Conservation (phyloP, 92 coral and sea anemone genomes). For the Plumapathes pennacea region DNA sequence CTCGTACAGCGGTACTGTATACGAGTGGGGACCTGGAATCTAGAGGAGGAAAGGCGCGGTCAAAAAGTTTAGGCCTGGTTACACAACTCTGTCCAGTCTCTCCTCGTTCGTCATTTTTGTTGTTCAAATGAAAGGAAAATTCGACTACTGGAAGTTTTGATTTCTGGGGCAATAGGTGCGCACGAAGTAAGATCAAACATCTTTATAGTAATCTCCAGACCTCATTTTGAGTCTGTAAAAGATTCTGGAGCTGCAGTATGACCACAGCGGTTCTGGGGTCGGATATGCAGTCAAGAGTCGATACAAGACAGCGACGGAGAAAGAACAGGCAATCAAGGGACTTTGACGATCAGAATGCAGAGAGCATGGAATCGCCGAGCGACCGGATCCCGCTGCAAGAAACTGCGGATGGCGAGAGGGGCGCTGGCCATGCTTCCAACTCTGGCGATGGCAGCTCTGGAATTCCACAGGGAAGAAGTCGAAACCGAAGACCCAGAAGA, state of each 20-base stretch:
- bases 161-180: too few species aligned
- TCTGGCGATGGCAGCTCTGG: conserved; percentile 82
- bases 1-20: conserved; percentile 6
- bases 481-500: conserved; percentile 70
- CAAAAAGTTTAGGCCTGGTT: too few species aligned
- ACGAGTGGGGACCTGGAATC: conserved; percentile 6
- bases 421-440: conserved; percentile 42
- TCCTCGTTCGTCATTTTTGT: too few species aligned
- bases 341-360: conserved; percentile 75
- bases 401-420: conserved; percentile 68
- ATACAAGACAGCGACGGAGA: conserved; percentile 69
- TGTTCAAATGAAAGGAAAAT: too few species aligned
- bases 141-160: too few species aligned
- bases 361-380: conserved; percentile 69
- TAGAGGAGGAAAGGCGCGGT: neutral
- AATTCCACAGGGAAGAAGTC: conserved; percentile 50
- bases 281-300: too few species aligned
- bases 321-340: conserved; percentile 87
- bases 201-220: too few species aligned
- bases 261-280: too few species aligned
- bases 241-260: too few species aligned
- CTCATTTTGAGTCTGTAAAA: too few species aligned
- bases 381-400: conserved; percentile 84
- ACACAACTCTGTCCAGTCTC: too few species aligned
- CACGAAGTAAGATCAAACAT: too few species aligned